Percentiles rank a stretch among this genome's conserved stretches.
Evolutionary conservation across 1,140 invertebrate genomes (phyloP).

Genomic region (Anoplolepis gracilipes): DNA sequence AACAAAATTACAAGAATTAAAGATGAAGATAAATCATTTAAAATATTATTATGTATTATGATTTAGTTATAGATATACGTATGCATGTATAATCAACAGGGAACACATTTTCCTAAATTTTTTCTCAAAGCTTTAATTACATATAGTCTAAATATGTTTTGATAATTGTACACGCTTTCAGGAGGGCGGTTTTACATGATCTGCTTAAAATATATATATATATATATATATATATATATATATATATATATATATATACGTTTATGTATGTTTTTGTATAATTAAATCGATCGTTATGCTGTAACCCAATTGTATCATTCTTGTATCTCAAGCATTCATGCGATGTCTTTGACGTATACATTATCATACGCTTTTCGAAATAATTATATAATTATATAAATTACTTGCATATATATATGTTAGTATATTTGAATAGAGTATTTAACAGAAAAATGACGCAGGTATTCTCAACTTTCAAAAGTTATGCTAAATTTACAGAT

Average conservation of each 20-base stretch:
- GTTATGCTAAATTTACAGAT: background rate
- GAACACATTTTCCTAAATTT: background rate
- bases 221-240: background rate
- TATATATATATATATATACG: background rate
- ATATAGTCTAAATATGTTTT: constrained; percentile 30
- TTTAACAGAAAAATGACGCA: constrained; percentile 12
- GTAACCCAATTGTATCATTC: background rate
- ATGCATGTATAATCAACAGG: background rate
- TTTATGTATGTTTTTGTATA: too few relatives aligned
- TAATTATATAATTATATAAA: constrained; percentile 25
- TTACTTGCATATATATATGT: background rate
- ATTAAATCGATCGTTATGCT: constrained; percentile 8
- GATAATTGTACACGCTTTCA: background rate
- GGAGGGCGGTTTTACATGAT: constrained; percentile 20
- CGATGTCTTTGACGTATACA: background rate
- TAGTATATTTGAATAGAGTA: constrained; percentile 7
- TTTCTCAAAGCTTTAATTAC: constrained; percentile 16
- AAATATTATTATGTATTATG: background rate
- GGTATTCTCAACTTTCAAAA: constrained; percentile 12
- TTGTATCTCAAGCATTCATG: constrained; percentile 1
- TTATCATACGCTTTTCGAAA: background rate
- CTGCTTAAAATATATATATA: constrained; percentile 8
- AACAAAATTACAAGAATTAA: constrained; percentile 6
- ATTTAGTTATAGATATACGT: constrained; percentile 9
- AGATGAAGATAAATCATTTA: constrained; percentile 19